phyloP scores from a whole-genome alignment of 2,888 invertebrate species.

The Platynereis dumerilii region DNA sequence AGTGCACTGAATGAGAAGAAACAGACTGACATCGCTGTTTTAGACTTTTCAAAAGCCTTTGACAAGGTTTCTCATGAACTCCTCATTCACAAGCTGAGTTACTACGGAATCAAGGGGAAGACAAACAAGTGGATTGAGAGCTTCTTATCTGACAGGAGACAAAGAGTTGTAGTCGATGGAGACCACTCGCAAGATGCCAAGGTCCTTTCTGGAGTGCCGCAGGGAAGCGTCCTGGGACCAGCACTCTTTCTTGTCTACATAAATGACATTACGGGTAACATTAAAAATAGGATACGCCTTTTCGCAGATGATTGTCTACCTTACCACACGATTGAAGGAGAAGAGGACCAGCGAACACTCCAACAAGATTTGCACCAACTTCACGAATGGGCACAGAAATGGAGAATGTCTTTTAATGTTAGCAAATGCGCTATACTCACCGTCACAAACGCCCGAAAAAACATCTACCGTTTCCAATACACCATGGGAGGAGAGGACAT shows the following conservation, averaged over 20 bases:
- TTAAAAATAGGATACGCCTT: background rate
- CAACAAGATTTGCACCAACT: conserved; percentile 8
- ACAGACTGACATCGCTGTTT: too few relatives aligned
- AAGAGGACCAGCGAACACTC: background rate
- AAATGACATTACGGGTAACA: background rate
- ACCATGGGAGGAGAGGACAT: background rate
- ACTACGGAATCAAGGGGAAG: too few relatives aligned
- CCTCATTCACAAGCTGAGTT: too few relatives aligned
- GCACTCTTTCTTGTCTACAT: background rate
- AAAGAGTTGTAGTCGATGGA: background rate
- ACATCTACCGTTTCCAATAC: background rate
- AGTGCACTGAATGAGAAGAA: too few relatives aligned
- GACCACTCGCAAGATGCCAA: background rate
- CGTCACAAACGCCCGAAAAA: conserved; percentile 1
- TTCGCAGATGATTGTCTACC: background rate
- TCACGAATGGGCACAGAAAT: conserved; percentile 15
- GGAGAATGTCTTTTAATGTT: conserved; percentile 22
- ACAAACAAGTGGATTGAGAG: too few relatives aligned
- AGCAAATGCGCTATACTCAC: conserved; percentile 17
- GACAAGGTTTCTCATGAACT: too few relatives aligned
- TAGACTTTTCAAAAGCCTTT: too few relatives aligned
- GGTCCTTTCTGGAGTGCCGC: background rate
- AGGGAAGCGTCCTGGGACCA: background rate
- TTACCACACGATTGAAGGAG: background rate
- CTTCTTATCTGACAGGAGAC: background rate